A percentile compares a stretch with the other conserved stretches of the same genome.
phyloP scores from a whole-genome alignment of 2,113 vertebrate species.

The Bucco capensis region DNA sequence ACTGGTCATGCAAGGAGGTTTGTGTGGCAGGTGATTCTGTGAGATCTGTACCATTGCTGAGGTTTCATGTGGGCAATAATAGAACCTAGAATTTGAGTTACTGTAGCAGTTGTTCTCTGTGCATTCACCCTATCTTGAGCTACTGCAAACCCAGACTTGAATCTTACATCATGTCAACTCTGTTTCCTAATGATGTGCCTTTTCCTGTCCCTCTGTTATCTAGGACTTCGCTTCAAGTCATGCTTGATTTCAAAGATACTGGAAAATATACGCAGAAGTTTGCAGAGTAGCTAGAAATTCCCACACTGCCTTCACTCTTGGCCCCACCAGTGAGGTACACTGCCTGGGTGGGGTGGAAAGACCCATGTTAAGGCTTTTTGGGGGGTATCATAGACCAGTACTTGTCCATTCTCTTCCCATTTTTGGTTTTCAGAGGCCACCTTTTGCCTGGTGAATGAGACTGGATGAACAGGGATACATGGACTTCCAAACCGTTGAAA shows the following conservation, averaged over 20 bases:
- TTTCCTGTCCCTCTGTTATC: background rate
- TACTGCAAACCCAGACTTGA: background rate
- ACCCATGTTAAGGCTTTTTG: fast-evolving
- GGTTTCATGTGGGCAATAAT: background rate
- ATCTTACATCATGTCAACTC: background rate
- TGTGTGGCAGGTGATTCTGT: background rate
- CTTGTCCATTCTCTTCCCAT: background rate
- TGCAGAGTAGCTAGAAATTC: background rate
- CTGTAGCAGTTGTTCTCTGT: background rate
- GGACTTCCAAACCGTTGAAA: background rate
- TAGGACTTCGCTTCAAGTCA: background rate
- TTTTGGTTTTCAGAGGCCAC: background rate
- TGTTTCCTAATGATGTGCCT: background rate
- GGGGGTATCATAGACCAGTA: fast-evolving
- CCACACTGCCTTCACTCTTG: background rate
- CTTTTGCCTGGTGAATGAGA: background rate
- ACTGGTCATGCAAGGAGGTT: background rate
- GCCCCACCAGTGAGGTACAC: background rate
- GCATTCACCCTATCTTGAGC: background rate
- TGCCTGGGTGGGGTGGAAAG: no score
- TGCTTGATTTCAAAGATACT: background rate
- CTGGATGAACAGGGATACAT: background rate
- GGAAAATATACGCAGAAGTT: background rate
- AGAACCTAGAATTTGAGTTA: background rate
- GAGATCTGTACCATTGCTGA: background rate